Base-by-base conservation (phyloP, 2,113 vertebrate species). In the Motacilla tschutschensis region DNA sequence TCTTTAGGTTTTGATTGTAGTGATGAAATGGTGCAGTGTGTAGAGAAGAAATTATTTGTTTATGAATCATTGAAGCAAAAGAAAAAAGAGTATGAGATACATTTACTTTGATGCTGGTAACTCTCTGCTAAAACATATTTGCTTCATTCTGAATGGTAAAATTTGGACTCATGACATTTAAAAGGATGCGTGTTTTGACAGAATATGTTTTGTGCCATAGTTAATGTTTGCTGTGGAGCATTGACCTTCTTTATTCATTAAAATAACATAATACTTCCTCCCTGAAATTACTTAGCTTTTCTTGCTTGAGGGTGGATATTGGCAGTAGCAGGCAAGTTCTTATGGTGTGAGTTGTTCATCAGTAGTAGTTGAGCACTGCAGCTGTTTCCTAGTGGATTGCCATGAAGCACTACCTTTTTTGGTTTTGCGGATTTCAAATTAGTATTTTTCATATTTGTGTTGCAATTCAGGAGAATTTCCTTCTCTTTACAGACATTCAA, bases 1-100 rank as follows among this genome's bases (percentile, higher is more conserved):
- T 90, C 69, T 89, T 95, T 90, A 78, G 71, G 58, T 94, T 87
- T 65, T 84, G 55, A 57, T 92, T 78, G 69, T 50, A 69, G 78
- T 83, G 38, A 38, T 63, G 59, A 94, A 95, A 92, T 80, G 77
- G 76, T 66, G 43, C 59, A 79, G 76, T 89, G 17, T 55, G n/a
- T 66, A 71, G 69, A 54, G 48, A 69, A 81, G 71, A 66, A 69
- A 55, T 80, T 7, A 94, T 79, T 88, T 90, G 25, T 76, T 95
- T 83, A 26, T 18, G 46, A 92, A 85, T 74, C 33, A 50, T 90
- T 14, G 46, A 79, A 29, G 26, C 10, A 8, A 79, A 76, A 71
- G 16, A 25, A 47, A 57, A 35, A n/a, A 5, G 41, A 24, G 14
- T 57, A 26, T 9, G 17, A 79, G 38, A 47, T 71, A 13, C 1